A percentile compares a stretch with the other conserved stretches of the same genome.
phyloP scores from a whole-genome alignment of 2,888 invertebrate species.

The Synanthedon myopaeformis region DNA sequence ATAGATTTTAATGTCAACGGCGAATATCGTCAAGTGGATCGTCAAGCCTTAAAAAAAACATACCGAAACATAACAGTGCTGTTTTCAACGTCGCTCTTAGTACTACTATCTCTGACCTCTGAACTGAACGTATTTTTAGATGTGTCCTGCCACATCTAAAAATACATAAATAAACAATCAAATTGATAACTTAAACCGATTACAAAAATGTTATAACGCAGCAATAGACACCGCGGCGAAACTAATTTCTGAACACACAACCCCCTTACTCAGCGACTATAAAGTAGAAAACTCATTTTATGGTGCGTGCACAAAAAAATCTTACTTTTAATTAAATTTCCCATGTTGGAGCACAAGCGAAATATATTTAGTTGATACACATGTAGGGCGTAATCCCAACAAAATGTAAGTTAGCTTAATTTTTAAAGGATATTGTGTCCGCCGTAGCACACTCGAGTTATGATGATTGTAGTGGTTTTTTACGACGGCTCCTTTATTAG shows the following conservation, averaged over 20 bases:
- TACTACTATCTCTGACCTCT: too few species aligned
- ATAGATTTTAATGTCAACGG: too few species aligned
- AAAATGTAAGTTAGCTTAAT: constrained; percentile 24
- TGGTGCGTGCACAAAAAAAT: constrained; percentile 32
- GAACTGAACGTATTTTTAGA: too few species aligned
- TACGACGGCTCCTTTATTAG: constrained; percentile 56
- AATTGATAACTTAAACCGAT: neutral
- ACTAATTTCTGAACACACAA: constrained; percentile 23
- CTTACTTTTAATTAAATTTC: constrained; percentile 25
- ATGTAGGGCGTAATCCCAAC: neutral
- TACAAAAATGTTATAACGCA: constrained; percentile 9
- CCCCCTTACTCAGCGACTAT: constrained; percentile 1
- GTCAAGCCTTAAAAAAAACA: too few species aligned
- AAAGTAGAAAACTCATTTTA: constrained; percentile 35
- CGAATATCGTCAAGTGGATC: too few species aligned
- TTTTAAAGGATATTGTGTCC: constrained; percentile 39
- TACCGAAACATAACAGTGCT: too few species aligned
- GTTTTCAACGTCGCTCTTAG: too few species aligned
- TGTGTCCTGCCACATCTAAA: too few species aligned
- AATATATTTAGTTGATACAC: neutral
- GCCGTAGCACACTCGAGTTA: constrained; percentile 38
- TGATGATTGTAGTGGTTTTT: constrained; percentile 67
- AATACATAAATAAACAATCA: neutral
- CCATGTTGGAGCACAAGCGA: constrained; percentile 8
- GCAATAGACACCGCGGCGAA: constrained; percentile 25